Evolutionary conservation across 2,888 invertebrate species (phyloP).

Genomic region (Ditylenchus weischeri): DNA sequence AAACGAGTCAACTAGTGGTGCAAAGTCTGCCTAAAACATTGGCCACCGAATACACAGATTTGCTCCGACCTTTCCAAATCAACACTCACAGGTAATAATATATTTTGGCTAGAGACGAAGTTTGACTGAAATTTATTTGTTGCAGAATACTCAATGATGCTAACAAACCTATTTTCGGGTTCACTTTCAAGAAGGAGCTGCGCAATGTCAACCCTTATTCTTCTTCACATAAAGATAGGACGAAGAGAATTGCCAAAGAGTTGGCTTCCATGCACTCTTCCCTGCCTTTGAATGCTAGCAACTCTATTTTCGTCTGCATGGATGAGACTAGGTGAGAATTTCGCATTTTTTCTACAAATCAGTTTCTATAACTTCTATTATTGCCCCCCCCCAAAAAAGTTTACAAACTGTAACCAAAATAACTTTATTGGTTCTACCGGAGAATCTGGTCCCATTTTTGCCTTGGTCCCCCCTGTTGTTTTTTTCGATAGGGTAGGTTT

Average conservation of each 20-base stretch:
- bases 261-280: constrained; percentile 56
- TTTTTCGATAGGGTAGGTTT: too few species aligned
- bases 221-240: constrained; percentile 50
- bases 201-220: constrained; percentile 55
- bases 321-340: constrained; percentile 48
- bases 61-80: constrained; percentile 30
- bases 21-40: not conserved
- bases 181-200: constrained; percentile 55
- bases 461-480: too few species aligned
- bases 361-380: too few species aligned
- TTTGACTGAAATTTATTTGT: constrained; percentile 3
- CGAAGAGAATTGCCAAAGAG: constrained; percentile 52
- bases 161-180: constrained; percentile 36
- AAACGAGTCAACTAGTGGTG: too few species aligned
- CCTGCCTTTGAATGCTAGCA: constrained; percentile 48
- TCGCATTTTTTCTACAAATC: constrained; percentile 48
- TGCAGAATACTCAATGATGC: constrained; percentile 33
- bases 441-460: too few species aligned
- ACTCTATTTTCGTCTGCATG: constrained; percentile 57
- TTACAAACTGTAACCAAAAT: too few species aligned
- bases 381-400: too few species aligned
- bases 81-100: constrained; percentile 25
- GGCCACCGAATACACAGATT: constrained; percentile 24
- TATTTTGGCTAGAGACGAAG: not conserved
- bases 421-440: too few species aligned